Base-by-base conservation (phyloP, 2,113 vertebrate species). In the Choloepus hoffmanni region DNA sequence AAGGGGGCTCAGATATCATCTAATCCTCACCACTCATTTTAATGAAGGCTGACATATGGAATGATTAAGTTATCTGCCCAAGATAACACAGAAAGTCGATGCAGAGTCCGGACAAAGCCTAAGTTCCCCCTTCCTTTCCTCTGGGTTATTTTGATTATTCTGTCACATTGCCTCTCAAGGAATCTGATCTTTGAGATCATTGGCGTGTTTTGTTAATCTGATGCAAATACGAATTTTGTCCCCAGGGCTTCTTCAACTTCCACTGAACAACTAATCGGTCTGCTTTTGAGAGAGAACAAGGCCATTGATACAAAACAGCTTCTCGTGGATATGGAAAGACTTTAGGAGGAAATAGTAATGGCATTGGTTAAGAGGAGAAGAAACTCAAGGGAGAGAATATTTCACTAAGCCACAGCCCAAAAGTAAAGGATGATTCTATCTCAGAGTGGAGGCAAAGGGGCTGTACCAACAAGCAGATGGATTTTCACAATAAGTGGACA, bases 341-440 rank as follows among this genome's bases (percentile, higher is more conserved):
- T 67, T 87, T 90, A 90, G 48, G 33, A 90, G 92, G 43, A 92
- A 74, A 70, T 21, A 7, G 43, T 86, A 36, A 84, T 74, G 30
- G 28, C 10, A 50, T 24, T 63, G 50, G 76, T 23, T 53, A 40
- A 72, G 58, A 89, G 5, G 30, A 60, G 87, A 81, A 72, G 33
- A 83, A 50, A 78, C 43, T 68, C 30, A 95, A 78, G 43, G 19
- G 30, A 89, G 33, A 58, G 2, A 28, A 2, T 43, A 13, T 84
- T 91, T 67, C 4, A 43, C 72, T 70, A 78, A 58, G 55, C 88
- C 62, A 78, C 23, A 83, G 30, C 23, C 45, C 55, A 8, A 30
- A 63, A 65, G 18, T 24, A 84, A 89, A 87, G 36, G 58, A 36
- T 33, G 18, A 58, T 55, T 78, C 40, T 70, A 3, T 36, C 50